Conservation (phyloP, 2,113 vertebrate species). For the Gnathonemus echidnorhynchus region DNA sequence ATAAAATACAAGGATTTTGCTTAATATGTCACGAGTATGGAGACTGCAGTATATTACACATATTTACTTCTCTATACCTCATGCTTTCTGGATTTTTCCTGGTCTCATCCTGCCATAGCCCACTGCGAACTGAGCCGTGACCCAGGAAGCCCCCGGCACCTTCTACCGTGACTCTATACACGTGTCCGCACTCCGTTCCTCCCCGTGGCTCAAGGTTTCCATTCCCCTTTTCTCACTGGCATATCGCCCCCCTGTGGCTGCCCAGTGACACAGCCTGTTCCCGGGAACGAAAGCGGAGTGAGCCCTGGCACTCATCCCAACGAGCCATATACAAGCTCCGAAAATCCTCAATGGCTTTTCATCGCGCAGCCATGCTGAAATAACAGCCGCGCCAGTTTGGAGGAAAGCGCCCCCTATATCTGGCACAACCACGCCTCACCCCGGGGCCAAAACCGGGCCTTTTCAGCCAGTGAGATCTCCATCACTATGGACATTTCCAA, state of each 20-base stretch:
- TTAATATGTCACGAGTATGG: neutral
- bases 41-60: neutral
- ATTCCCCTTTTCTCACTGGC: neutral
- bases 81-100: neutral
- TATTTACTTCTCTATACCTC: neutral
- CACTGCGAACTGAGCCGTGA: neutral
- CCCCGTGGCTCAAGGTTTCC: neutral
- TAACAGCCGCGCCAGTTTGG: neutral
- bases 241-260: neutral
- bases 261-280: neutral
- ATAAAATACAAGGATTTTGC: neutral
- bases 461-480: neutral
- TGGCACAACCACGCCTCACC: neutral
- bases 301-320: neutral
- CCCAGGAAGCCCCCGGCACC: neutral
- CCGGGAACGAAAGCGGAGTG: neutral
- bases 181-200: neutral
- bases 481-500: neutral
- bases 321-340: neutral
- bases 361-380: neutral
- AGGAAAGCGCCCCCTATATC: neutral
- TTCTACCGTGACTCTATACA: neutral
- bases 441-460: neutral
- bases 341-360: neutral
- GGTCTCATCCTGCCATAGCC: neutral